Evolutionary conservation across 2,797 vertebrate genomes (phyloP).

Genomic region (Pelodytes ibericus): DNA sequence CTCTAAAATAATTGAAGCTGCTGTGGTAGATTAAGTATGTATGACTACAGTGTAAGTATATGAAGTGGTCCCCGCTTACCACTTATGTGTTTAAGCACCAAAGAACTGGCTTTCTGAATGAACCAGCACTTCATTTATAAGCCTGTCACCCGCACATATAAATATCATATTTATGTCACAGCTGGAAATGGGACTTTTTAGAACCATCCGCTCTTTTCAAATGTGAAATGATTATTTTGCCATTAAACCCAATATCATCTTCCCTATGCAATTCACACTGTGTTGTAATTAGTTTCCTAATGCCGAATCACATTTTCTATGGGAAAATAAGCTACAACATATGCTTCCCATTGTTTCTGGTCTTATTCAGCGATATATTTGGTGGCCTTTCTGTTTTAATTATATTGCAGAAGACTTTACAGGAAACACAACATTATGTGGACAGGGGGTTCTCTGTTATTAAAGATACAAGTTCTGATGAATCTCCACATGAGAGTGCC

Average conservation of each 20-base stretch:
- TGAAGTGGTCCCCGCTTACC: constrained; percentile 22
- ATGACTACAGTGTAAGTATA: not conserved
- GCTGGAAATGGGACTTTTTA: constrained; percentile 33
- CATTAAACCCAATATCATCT: not conserved
- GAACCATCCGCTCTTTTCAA: constrained; percentile 8
- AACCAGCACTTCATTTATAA: constrained; percentile 19
- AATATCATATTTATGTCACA: constrained; percentile 40
- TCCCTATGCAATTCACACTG: not conserved
- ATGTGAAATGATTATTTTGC: constrained; percentile 13
- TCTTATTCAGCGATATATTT: not conserved
- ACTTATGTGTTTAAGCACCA: constrained; percentile 15
- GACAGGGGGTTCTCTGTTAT: no score
- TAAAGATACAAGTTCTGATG: no score
- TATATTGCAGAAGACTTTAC: no score
- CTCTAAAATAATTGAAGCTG: constrained; percentile 1
- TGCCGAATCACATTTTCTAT: not conserved
- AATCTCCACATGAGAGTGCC: no score
- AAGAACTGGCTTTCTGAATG: constrained; percentile 1
- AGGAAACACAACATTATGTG: no score
- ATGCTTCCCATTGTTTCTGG: not conserved
- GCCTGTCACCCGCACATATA: constrained; percentile 18
- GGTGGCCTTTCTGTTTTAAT: no score
- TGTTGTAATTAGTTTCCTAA: not conserved
- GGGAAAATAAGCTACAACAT: no score
- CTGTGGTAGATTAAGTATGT: not conserved